Evolutionary conservation across 2,113 vertebrate species (phyloP).

Genomic region (Macquaria australasica): DNA sequence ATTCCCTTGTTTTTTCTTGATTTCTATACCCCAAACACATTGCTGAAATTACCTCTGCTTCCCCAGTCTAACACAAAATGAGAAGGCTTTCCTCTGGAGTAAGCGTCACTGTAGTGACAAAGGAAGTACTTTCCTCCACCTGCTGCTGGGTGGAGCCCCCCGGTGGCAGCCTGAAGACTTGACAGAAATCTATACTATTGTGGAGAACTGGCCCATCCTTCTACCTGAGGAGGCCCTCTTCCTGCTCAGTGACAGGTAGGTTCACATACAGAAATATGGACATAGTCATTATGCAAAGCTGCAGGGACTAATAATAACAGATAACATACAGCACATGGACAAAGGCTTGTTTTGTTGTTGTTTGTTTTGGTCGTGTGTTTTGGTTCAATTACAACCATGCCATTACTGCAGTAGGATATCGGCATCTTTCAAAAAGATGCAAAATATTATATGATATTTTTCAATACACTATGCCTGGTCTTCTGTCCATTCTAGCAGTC

Average conservation of each 20-base stretch:
- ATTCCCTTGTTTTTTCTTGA: neutral
- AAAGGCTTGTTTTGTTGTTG: neutral
- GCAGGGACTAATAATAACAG: neutral
- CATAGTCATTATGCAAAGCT: neutral
- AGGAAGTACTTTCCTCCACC: constrained; percentile 84
- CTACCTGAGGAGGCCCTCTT: constrained; percentile 87
- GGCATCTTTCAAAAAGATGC: neutral
- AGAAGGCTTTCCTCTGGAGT: constrained; percentile 89
- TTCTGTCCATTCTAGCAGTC: neutral
- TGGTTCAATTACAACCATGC: neutral
- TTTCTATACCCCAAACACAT: neutral
- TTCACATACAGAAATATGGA: neutral
- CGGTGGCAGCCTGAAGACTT: constrained; percentile 83
- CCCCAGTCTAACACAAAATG: constrained; percentile 86
- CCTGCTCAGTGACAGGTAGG: constrained; percentile 86
- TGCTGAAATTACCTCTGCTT: neutral
- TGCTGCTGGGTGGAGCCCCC: constrained; percentile 87
- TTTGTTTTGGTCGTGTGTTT: neutral
- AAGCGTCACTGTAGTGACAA: constrained; percentile 82
- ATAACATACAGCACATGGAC: neutral
- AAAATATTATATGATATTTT: neutral
- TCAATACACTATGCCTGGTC: neutral
- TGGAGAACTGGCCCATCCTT: constrained; percentile 85
- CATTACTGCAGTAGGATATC: neutral
- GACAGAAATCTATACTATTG: constrained; percentile 84